Evolutionary conservation across 2,113 vertebrate species (phyloP).

Genomic region (Synodontis membranacea): DNA sequence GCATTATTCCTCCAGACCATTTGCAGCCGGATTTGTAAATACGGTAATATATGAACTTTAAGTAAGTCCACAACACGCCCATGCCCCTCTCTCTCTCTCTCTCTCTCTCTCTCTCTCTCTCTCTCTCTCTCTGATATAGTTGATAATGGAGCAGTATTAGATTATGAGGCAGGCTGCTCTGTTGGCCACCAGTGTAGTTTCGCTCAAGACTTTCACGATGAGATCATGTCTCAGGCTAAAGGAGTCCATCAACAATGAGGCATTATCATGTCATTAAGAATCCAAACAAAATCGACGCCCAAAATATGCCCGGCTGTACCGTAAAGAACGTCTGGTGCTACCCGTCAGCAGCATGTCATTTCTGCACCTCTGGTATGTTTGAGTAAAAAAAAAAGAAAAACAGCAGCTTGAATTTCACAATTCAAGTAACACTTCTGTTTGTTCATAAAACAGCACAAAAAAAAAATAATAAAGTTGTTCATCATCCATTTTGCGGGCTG

Average conservation of each 20-base stretch:
- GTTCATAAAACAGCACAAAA: neutral
- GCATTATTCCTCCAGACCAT: neutral
- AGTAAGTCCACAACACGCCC: neutral
- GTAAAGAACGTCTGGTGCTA: neutral
- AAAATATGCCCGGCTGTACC: slow-evolving; percentile 30
- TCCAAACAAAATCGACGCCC: slow-evolving; percentile 37
- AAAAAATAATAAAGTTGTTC: neutral
- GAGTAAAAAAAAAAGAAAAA: no score
- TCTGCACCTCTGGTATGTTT: neutral
- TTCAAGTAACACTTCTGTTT: neutral
- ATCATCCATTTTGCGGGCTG: neutral
- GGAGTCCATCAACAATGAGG: slow-evolving; percentile 42
- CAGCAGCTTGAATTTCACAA: neutral
- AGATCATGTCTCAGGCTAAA: slow-evolving; percentile 51
- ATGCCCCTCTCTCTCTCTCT: neutral
- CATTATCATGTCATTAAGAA: slow-evolving; percentile 48
- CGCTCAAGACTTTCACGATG: slow-evolving; percentile 50
- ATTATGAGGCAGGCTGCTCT: slow-evolving; percentile 48
- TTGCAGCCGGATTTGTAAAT: neutral
- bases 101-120: slow-evolving; percentile 10
- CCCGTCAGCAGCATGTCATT: neutral
- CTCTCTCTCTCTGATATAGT: slow-evolving; percentile 38
- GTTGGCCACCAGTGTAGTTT: slow-evolving; percentile 42
- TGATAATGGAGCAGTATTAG: slow-evolving; percentile 56
- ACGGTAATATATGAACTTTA: neutral